These are phyloP conservation scores for Popillia japonica DNA, from an alignment of 1,140 invertebrate species.

Conservation along the genomic window DNA sequence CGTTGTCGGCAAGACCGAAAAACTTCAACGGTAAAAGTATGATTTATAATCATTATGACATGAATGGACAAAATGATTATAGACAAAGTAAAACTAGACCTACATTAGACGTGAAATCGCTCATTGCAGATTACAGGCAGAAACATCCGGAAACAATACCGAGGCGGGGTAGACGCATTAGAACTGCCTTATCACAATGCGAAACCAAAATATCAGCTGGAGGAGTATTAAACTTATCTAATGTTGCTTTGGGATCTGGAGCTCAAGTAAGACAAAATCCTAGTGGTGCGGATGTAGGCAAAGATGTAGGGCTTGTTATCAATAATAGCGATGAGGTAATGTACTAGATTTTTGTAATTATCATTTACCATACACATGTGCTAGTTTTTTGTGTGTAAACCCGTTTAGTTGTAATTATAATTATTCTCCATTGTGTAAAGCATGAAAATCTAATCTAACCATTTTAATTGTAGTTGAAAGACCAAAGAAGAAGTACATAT, in stretches of 20 bases:
- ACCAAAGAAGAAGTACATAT: too few relatives aligned
- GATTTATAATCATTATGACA: slow-evolving; percentile 57
- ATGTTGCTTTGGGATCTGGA: slow-evolving; percentile 58
- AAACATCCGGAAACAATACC: slow-evolving; percentile 76
- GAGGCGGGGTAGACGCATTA: slow-evolving; percentile 69
- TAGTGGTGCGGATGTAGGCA: slow-evolving; percentile 48
- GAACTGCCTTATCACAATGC: slow-evolving; percentile 57
- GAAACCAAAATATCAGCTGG: slow-evolving; percentile 46
- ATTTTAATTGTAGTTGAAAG: too few relatives aligned
- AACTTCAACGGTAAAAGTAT: slow-evolving; percentile 32
- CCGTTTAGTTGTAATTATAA: too few relatives aligned
- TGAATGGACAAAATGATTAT: slow-evolving; percentile 61
- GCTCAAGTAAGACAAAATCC: slow-evolving; percentile 59
- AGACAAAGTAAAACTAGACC: slow-evolving; percentile 72
- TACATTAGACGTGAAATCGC: slow-evolving; percentile 80
- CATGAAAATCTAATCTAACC: too few relatives aligned
- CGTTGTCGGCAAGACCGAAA: slow-evolving; percentile 13
- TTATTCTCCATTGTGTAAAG: too few relatives aligned
- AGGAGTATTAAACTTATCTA: slow-evolving; percentile 56
- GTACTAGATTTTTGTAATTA: slow-evolving; percentile 34
- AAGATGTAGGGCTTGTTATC: slow-evolving; percentile 53
- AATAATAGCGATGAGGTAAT: slow-evolving; percentile 53
- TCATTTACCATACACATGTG: too few relatives aligned
- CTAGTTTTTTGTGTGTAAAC: not conserved
- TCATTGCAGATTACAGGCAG: slow-evolving; percentile 83